These are phyloP conservation scores for Dioctria rufipes DNA, from an alignment of 2,888 invertebrate species.

Conservation along the genomic window DNA sequence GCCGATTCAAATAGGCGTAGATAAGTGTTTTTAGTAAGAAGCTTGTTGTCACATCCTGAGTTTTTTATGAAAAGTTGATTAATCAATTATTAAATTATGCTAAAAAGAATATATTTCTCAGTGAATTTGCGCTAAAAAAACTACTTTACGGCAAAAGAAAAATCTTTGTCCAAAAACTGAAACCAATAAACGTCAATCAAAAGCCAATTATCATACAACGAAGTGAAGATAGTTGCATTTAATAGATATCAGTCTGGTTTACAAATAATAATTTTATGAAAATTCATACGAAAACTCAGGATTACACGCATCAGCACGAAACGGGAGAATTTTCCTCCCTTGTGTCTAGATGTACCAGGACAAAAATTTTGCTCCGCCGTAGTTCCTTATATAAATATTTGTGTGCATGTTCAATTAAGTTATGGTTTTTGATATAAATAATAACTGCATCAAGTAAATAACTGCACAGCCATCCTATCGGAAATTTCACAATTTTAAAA, in stretches of 20 bases:
- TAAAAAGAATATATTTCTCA: too few relatives aligned
- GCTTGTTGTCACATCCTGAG: conserved; percentile 28
- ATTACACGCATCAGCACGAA: too few relatives aligned
- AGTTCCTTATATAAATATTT: too few relatives aligned
- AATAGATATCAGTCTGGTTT: not conserved
- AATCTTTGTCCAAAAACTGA: conserved; percentile 3
- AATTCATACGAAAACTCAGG: not conserved
- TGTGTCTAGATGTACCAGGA: too few relatives aligned
- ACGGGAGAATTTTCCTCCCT: too few relatives aligned
- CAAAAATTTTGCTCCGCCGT: too few relatives aligned
- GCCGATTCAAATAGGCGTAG: not conserved
- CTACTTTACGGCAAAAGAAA: conserved; percentile 38
- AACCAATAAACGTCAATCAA: conserved; percentile 21
- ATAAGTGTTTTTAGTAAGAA: not conserved
- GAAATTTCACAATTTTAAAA: too few relatives aligned
- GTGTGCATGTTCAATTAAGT: too few relatives aligned
- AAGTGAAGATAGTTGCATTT: conserved; percentile 19
- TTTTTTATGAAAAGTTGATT: not conserved
- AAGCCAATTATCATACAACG: not conserved
- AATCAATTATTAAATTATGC: too few relatives aligned
- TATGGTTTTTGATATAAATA: too few relatives aligned
- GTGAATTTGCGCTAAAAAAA: conserved; percentile 11
- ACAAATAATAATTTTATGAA: not conserved
- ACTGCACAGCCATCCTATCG: too few relatives aligned
- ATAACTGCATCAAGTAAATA: too few relatives aligned